Evolutionary conservation across 1,140 invertebrate genomes (phyloP).

Genomic region (Amphibalanus amphitrite): DNA sequence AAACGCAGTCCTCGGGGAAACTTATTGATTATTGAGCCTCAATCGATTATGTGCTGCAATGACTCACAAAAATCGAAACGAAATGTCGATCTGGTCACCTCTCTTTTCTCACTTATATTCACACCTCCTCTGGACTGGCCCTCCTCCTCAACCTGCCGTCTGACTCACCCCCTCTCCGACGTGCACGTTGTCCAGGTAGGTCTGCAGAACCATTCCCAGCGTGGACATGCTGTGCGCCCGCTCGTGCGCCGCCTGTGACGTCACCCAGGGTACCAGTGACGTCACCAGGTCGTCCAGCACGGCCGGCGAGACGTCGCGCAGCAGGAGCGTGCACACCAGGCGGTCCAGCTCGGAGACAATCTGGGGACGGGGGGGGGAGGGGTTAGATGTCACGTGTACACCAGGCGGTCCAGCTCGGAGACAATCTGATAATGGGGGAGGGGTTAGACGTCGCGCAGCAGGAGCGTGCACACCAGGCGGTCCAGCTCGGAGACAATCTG

Average conservation of each 20-base stretch:
- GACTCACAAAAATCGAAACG: too few species aligned
- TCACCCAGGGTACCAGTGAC: constrained; percentile 49
- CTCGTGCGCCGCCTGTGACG: constrained; percentile 46
- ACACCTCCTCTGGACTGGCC: too few species aligned
- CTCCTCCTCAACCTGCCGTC: too few species aligned
- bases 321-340: constrained; percentile 45
- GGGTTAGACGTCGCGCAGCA: constrained; percentile 47
- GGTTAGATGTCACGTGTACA: background rate
- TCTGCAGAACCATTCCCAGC: background rate
- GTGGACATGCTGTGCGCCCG: constrained; percentile 29
- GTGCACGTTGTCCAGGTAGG: background rate
- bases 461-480: constrained; percentile 41
- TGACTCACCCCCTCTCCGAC: too few species aligned
- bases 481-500: background rate
- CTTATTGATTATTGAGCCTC: too few species aligned
- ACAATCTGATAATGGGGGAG: too few species aligned
- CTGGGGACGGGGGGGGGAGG: background rate
- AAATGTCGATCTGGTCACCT: too few species aligned
- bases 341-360: background rate
- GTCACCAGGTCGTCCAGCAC: constrained; percentile 52
- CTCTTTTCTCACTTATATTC: too few species aligned
- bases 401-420: too few species aligned
- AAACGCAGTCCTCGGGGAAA: too few species aligned
- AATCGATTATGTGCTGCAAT: too few species aligned
- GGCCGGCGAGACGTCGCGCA: constrained; percentile 45